These are phyloP conservation scores for Lophius americanus DNA, from an alignment of 2,797 vertebrate species.

Conservation along the genomic window DNA sequence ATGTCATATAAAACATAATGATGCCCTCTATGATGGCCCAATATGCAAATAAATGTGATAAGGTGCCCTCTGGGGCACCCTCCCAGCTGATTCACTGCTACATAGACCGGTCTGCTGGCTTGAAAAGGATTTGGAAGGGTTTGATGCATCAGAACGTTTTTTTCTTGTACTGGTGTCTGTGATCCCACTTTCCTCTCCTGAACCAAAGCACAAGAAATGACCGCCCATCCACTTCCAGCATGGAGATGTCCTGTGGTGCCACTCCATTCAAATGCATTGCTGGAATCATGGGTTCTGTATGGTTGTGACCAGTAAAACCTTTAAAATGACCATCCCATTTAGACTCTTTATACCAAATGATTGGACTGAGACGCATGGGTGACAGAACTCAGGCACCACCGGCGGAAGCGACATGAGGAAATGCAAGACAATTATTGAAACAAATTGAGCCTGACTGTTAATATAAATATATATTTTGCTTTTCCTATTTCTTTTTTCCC, in stretches of 20 bases:
- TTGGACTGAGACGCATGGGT: not conserved
- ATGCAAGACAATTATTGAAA: conserved; percentile 17
- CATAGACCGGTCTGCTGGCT: not conserved
- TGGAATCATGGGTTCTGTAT: conserved; percentile 9
- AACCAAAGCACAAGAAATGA: conserved; percentile 13
- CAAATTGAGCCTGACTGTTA: not conserved
- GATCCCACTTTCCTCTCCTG: conserved; percentile 11
- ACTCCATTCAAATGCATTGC: conserved; percentile 34
- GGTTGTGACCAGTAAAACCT: conserved; percentile 11
- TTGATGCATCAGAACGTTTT: too few relatives aligned
- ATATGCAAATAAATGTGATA: not conserved
- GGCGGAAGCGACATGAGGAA: not conserved
- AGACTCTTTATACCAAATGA: conserved; percentile 20
- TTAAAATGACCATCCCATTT: conserved; percentile 20
- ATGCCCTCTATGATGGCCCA: not conserved
- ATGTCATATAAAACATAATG: not conserved
- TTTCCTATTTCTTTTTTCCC: conserved; percentile 5
- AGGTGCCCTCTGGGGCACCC: not conserved
- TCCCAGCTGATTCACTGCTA: not conserved
- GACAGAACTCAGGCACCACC: not conserved
- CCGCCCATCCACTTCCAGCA: conserved; percentile 26
- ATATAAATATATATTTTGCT: not conserved
- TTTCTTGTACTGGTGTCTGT: too few relatives aligned
- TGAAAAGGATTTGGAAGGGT: too few relatives aligned
- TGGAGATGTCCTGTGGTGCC: conserved; percentile 7